Evolutionary conservation across 2,797 vertebrate species (phyloP).

Genomic region (Sebastes taczanowskii): DNA sequence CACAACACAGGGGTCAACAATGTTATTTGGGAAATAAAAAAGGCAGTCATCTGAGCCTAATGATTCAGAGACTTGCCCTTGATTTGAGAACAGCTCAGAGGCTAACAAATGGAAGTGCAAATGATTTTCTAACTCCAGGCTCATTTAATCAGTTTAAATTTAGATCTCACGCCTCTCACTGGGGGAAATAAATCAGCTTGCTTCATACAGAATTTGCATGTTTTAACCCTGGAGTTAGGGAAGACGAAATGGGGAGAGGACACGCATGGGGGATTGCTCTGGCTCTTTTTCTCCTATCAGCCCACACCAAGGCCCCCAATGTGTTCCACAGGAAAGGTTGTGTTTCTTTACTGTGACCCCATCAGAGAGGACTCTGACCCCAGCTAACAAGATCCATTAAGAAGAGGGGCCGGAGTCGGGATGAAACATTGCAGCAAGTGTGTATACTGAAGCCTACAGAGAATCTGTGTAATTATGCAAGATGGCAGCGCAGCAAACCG

Average conservation of each 20-base stretch:
- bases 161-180: constrained; percentile 75
- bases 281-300: constrained; percentile 43
- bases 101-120: constrained; percentile 73
- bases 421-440: constrained; percentile 45
- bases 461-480: constrained; percentile 64
- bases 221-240: constrained; percentile 60
- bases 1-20: constrained; percentile 36
- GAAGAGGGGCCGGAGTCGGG: constrained; percentile 24
- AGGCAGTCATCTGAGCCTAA: constrained; percentile 64
- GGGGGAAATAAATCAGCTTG: constrained; percentile 70
- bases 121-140: constrained; percentile 74
- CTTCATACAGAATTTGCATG: constrained; percentile 70
- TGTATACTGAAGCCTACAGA: constrained; percentile 37
- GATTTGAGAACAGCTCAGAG: constrained; percentile 74
- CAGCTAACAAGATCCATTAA: constrained; percentile 65
- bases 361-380: constrained; percentile 63
- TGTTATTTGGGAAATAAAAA: constrained; percentile 51
- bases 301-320: constrained; percentile 9
- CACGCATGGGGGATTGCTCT: constrained; percentile 5
- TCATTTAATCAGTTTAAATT: constrained; percentile 79
- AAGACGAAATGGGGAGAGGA: constrained; percentile 17
- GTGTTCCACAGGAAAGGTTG: constrained; percentile 46
- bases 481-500: constrained; percentile 57
- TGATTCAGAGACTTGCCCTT: constrained; percentile 75
- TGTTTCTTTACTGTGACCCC: constrained; percentile 53